Base-by-base conservation (phyloP, 2,113 vertebrate species). In the Opisthocomus hoazin region DNA sequence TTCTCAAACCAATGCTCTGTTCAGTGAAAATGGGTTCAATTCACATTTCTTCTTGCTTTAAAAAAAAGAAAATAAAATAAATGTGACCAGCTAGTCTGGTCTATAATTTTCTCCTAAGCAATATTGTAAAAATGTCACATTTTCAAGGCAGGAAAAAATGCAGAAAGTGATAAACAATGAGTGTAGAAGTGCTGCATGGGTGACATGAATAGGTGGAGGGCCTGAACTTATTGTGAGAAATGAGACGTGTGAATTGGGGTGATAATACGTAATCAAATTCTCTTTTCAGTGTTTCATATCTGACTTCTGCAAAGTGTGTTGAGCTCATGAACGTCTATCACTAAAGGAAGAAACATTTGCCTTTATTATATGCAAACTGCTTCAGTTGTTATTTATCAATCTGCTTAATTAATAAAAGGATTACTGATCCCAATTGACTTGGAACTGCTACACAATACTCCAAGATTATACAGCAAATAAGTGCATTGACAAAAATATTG, bases 11-110 rank as follows among this genome's bases (percentile, higher is more conserved):
- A 92, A 57, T 51, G 18, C n/a, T 90, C 23, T 76, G 57, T 98
- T 94, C 96, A 83, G 96, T 76, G 87, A 91, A 79, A 63, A 69
- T 5, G 20, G 45, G 39, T 39, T 93, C n/a, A 90, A 94, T 89
- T 93, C 50, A 61, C 64, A 94, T 92, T 88, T 96, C 87, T 87
- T 94, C 94, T 84, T 79, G 26, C 46, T 73, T 93, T 80, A 87
- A 89, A 81, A 78, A 69, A 94, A 90, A 41, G 22, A 20, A 27
- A 50, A 54, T 57, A 60, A 50, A 77, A 75, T 86, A 89, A 69
- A 7, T 60, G 56, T 82, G 79, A 94, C 63, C 10, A 15, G 68
- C 60, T 78, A 94, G 81, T 89, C 76, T 94, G 90, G 58, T 80
- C 48, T 94, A 58, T 75, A 90, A 94, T 96, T 97, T 90, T 14